These are phyloP conservation scores for Heteronetta atricapilla DNA, from an alignment of 2,113 vertebrate species.

Conservation along the genomic window DNA sequence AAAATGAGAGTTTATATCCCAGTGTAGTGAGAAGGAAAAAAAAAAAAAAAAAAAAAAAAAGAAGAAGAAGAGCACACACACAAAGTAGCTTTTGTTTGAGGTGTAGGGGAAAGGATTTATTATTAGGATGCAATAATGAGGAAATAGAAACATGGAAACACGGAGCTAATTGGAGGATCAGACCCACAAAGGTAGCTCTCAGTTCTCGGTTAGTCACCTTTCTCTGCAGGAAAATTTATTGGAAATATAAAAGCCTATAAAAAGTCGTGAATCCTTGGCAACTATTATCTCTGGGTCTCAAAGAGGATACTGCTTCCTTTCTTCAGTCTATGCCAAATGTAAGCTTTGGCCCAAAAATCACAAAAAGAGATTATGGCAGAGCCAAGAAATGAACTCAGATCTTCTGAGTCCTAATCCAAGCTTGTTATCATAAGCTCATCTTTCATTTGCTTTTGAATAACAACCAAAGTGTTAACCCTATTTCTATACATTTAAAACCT, in stretches of 20 bases:
- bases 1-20: background rate
- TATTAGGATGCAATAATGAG: background rate
- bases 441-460: constrained; percentile 51
- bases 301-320: constrained; percentile 41
- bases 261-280: background rate
- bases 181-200: background rate
- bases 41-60: background rate
- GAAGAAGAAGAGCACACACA: background rate
- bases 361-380: constrained; percentile 25
- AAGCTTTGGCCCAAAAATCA: constrained; percentile 1
- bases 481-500: constrained; percentile 22
- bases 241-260: background rate
- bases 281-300: constrained; percentile 14
- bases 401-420: constrained; percentile 32
- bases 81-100: background rate
- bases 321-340: constrained; percentile 3
- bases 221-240: background rate
- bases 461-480: background rate
- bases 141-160: background rate
- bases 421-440: constrained; percentile 40
- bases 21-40: background rate
- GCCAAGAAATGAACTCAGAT: constrained; percentile 28
- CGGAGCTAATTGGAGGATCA: background rate
- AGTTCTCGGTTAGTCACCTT: background rate
- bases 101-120: background rate